These are phyloP conservation scores for rabbit (Oryctolagus cuniculus) DNA, from an alignment of 2,113 vertebrate genomes.

Conservation along the genomic window DNA sequence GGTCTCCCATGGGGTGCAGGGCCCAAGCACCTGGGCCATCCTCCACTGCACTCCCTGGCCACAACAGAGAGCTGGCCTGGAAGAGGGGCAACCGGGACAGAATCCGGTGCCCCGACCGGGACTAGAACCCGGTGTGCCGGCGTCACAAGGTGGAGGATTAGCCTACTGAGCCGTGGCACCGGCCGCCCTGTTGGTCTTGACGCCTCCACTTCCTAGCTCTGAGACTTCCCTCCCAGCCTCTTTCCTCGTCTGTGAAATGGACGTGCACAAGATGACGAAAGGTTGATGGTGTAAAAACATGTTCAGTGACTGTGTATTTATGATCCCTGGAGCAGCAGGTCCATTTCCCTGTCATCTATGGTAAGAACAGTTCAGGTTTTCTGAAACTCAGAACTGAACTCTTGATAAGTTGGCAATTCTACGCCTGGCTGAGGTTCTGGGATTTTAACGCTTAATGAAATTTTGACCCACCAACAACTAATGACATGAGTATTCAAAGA, in stretches of 20 bases:
- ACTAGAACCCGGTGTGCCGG: too few species aligned
- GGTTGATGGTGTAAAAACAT: conserved; percentile 3
- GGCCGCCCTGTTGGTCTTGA: not conserved
- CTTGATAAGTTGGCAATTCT: not conserved
- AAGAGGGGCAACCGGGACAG: too few species aligned
- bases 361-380: conserved; percentile 26
- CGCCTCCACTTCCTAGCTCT: not conserved
- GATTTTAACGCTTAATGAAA: conserved; percentile 6
- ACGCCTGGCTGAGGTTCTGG: not conserved
- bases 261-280: not conserved
- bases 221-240: not conserved
- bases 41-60: too few species aligned
- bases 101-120: too few species aligned
- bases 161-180: too few species aligned
- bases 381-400: conserved; percentile 47
- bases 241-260: conserved; percentile 22
- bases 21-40: too few species aligned
- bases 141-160: too few species aligned
- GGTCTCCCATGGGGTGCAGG: too few species aligned
- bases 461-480: not conserved
- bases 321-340: not conserved
- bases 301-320: not conserved
- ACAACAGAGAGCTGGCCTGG: too few species aligned
- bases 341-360: not conserved
- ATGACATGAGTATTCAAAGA: not conserved